These are phyloP conservation scores for Leucosticte australis DNA, from an alignment of 2,113 vertebrate genomes.

Conservation along the genomic window DNA sequence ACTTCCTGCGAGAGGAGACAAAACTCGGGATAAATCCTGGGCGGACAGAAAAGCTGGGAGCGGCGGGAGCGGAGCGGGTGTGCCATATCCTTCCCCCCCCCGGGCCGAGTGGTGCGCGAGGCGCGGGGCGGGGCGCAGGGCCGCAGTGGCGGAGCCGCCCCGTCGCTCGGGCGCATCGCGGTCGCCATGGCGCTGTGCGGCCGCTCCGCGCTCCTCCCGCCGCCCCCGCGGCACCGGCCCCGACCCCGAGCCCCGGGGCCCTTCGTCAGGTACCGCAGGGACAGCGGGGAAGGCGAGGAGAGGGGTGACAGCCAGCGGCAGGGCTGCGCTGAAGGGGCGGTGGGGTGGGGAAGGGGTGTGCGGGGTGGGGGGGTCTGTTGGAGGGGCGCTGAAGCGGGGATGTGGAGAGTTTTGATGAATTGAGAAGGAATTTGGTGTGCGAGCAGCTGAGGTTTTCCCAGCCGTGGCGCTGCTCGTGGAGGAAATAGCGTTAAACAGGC, in stretches of 20 bases:
- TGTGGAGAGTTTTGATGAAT: background rate
- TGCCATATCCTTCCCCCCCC: background rate
- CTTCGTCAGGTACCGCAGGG: background rate
- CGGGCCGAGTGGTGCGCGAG: background rate
- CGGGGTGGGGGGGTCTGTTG: background rate
- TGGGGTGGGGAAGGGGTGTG: too few species aligned
- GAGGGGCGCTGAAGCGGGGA: background rate
- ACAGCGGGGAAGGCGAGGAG: too few species aligned
- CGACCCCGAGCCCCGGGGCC: background rate
- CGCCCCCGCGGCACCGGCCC: background rate
- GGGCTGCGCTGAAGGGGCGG: background rate
- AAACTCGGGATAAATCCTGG: fast-evolving
- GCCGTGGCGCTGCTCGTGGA: too few species aligned
- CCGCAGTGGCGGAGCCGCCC: background rate
- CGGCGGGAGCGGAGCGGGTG: fast-evolving
- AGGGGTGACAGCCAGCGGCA: background rate
- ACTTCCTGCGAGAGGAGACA: fast-evolving
- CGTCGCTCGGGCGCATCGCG: background rate
- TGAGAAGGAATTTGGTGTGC: background rate
- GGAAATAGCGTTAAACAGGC: background rate
- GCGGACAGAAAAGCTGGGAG: background rate
- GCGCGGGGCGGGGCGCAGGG: background rate
- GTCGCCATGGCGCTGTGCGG: slow-evolving; percentile 41
- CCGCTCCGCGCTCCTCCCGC: background rate
- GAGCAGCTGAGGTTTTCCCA: background rate